Percentiles rank a stretch among this genome's conserved stretches.
These are phyloP conservation scores for Drosophila siamana DNA, from an alignment of 2,888 invertebrate genomes.

Conservation along the genomic window DNA sequence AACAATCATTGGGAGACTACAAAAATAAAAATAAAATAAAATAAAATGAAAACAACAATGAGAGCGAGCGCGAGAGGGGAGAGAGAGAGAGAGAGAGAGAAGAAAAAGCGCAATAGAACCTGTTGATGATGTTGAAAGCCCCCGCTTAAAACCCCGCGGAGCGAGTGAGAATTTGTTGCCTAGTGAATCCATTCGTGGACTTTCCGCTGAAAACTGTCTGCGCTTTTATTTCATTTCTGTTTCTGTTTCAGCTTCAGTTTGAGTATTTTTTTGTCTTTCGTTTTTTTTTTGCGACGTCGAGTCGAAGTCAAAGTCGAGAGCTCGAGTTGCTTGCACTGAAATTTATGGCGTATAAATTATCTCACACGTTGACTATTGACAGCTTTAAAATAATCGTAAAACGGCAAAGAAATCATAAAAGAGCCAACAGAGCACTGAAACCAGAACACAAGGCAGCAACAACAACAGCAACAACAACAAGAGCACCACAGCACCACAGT, in stretches of 20 bases:
- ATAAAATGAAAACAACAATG: conserved; percentile 6
- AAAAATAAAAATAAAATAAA: conserved; percentile 7
- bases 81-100: too few species aligned
- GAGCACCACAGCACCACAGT: neutral
- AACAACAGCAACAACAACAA: conserved; percentile 7
- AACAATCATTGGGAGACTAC: too few species aligned
- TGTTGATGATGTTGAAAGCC: conserved; percentile 50
- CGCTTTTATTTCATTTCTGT: conserved; percentile 43
- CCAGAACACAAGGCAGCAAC: conserved; percentile 38
- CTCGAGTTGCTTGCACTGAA: conserved; percentile 68
- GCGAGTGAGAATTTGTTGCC: conserved; percentile 16
- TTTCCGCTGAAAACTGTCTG: conserved; percentile 64
- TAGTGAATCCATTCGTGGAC: conserved; percentile 50
- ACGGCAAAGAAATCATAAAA: conserved; percentile 79
- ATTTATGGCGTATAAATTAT: conserved; percentile 83
- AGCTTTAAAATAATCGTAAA: conserved; percentile 82
- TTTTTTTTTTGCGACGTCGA: too few species aligned
- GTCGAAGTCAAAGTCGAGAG: conserved; percentile 21
- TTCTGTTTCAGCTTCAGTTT: conserved; percentile 13
- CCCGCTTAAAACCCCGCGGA: conserved; percentile 13
- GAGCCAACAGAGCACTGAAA: conserved; percentile 50
- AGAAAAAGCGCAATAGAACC: conserved; percentile 57
- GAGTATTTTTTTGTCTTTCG: too few species aligned
- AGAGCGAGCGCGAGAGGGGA: too few species aligned
- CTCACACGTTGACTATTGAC: conserved; percentile 82